Evolutionary conservation across 2,888 invertebrate species (phyloP).

Genomic region (Sturmia bella): DNA sequence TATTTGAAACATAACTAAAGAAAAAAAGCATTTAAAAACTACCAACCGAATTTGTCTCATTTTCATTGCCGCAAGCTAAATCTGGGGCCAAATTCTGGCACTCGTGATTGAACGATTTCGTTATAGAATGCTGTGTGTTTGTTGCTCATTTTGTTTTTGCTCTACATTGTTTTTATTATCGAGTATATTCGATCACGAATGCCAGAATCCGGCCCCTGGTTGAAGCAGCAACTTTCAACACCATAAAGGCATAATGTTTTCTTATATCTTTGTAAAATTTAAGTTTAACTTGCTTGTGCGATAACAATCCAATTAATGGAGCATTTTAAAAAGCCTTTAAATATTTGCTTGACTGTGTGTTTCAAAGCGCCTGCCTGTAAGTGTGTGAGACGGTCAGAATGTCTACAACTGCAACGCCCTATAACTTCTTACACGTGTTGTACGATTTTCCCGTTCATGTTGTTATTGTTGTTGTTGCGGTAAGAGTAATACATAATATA

Average conservation of each 20-base stretch:
- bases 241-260: background rate
- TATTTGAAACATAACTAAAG: background rate
- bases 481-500: slow-evolving; percentile 47
- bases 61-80: background rate
- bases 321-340: slow-evolving; percentile 55
- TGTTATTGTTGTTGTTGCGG: slow-evolving; percentile 42
- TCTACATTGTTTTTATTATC: too few relatives aligned
- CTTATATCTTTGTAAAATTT: slow-evolving; percentile 2
- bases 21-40: too few relatives aligned
- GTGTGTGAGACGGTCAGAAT: background rate
- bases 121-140: too few relatives aligned
- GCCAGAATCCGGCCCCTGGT: too few relatives aligned
- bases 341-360: slow-evolving; percentile 41
- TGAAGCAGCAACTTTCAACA: background rate
- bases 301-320: slow-evolving; percentile 57
- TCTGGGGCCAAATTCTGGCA: too few relatives aligned
- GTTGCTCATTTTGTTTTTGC: too few relatives aligned
- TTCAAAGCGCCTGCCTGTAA: background rate
- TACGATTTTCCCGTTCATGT: slow-evolving; percentile 29
- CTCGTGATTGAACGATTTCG: too few relatives aligned
- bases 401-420: slow-evolving; percentile 63
- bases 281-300: slow-evolving; percentile 10
- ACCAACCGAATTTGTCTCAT: too few relatives aligned
- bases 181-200: too few relatives aligned
- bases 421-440: slow-evolving; percentile 59